A percentile compares a stretch with the other conserved stretches of the same genome.
phyloP scores from a whole-genome alignment of 2,797 vertebrate genomes.

The Coregonus sp. region DNA sequence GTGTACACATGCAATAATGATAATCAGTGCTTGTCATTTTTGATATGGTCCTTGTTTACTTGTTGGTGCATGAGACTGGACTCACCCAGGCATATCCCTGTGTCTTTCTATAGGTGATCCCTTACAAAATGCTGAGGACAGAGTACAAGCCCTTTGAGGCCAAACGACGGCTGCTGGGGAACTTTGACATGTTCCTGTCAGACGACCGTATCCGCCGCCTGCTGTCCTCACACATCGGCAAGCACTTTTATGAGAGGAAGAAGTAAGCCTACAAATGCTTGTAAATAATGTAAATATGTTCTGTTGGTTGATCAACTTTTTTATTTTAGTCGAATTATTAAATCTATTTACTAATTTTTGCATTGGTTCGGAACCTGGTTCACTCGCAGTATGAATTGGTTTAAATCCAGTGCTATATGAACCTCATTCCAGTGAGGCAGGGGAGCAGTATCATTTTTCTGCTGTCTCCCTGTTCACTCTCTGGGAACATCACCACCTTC shows the following conservation, averaged over 20 bases:
- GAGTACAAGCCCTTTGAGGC: conserved; percentile 93
- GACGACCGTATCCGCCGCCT: conserved; percentile 86
- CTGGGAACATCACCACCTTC: background rate
- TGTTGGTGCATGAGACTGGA: background rate
- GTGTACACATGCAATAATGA: background rate
- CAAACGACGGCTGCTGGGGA: conserved; percentile 84
- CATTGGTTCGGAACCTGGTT: background rate
- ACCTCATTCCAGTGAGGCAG: background rate
- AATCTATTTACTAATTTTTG: background rate
- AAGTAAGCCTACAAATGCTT: conserved; percentile 73
- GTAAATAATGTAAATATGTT: background rate
- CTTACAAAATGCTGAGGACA: conserved; percentile 81
- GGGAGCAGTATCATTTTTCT: background rate
- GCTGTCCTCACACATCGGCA: conserved; percentile 88
- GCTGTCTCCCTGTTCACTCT: background rate
- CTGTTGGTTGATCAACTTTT: background rate
- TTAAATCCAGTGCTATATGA: background rate
- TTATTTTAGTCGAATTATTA: background rate
- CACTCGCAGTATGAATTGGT: background rate
- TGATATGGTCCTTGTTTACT: background rate
- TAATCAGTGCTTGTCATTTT: background rate
- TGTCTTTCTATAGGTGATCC: conserved; percentile 80
- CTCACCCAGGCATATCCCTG: background rate
- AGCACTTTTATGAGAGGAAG: conserved; percentile 89
- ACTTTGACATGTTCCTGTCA: conserved; percentile 87